phyloP scores from a whole-genome alignment of 2,888 invertebrate genomes.

The Cryptocephalus moraei region DNA sequence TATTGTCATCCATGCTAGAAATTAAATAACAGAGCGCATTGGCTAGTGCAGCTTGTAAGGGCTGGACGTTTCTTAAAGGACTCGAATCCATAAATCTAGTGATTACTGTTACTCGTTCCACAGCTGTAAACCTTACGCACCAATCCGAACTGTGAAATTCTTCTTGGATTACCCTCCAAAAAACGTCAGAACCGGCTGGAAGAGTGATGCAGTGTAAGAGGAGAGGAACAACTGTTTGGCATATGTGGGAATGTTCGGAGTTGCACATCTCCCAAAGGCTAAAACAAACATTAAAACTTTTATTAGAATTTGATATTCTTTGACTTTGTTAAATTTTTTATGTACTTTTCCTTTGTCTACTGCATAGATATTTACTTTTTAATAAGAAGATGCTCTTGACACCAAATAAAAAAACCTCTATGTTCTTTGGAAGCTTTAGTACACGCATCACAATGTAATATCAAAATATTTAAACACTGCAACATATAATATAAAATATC shows the following conservation, averaged over 20 bases:
- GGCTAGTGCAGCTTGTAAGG: conserved; percentile 85
- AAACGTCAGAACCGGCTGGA: conserved; percentile 87
- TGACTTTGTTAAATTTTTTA: not conserved
- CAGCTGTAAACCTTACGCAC: conserved; percentile 84
- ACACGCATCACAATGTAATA: conserved; percentile 89
- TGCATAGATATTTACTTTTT: conserved; percentile 59
- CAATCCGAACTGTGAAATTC: conserved; percentile 88
- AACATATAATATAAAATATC: conserved; percentile 90
- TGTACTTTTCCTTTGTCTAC: not conserved
- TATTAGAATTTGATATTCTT: not conserved
- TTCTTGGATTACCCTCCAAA: conserved; percentile 91
- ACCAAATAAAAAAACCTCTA: conserved; percentile 88
- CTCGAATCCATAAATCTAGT: conserved; percentile 88
- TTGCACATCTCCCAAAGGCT: conserved; percentile 91
- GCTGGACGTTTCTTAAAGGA: conserved; percentile 70
- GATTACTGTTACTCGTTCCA: conserved; percentile 88
- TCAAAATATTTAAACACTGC: conserved; percentile 81
- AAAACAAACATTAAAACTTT: conserved; percentile 14
- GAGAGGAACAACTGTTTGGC: conserved; percentile 84
- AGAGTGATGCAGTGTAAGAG: conserved; percentile 91
- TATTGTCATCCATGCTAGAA: conserved; percentile 91
- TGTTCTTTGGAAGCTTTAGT: conserved; percentile 79
- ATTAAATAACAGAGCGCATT: conserved; percentile 96
- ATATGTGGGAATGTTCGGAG: conserved; percentile 88
- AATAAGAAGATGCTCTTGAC: conserved; percentile 88